Evolutionary conservation across 2,113 vertebrate genomes (phyloP).

Genomic region (Panthera uncia): DNA sequence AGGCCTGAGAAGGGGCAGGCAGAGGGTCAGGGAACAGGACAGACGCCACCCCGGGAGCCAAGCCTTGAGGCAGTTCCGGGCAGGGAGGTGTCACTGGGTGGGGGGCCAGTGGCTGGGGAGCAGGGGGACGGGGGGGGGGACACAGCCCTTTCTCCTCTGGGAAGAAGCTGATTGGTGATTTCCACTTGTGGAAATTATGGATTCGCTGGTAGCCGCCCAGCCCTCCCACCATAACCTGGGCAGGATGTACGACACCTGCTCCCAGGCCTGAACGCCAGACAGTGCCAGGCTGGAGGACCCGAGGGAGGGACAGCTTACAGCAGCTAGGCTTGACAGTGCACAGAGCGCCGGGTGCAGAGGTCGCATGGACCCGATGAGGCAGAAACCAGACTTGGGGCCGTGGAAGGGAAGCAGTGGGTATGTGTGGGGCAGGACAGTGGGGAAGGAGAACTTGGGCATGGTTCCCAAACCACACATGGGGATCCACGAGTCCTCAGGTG

Average conservation of each 20-base stretch:
- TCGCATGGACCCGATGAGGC: background rate
- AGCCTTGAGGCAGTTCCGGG: background rate
- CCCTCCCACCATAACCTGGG: background rate
- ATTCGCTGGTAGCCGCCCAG: background rate
- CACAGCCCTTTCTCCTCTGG: background rate
- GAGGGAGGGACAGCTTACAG: background rate
- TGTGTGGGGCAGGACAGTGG: accelerated
- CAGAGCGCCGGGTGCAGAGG: no score
- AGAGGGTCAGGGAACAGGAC: background rate
- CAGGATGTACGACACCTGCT: background rate
- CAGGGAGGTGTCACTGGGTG: background rate
- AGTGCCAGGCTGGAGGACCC: background rate
- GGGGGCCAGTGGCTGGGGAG: background rate
- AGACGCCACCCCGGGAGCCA: accelerated
- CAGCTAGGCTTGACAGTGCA: accelerated
- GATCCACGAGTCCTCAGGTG: background rate
- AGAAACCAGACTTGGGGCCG: background rate
- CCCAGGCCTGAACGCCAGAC: no score
- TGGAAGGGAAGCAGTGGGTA: accelerated
- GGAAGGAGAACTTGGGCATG: background rate
- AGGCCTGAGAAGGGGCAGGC: background rate
- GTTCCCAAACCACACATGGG: background rate
- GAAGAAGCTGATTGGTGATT: background rate
- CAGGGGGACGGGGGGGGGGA: accelerated
- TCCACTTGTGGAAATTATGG: background rate